phyloP scores from a whole-genome alignment of 2,888 invertebrate genomes.

The Coremacera marginata region DNA sequence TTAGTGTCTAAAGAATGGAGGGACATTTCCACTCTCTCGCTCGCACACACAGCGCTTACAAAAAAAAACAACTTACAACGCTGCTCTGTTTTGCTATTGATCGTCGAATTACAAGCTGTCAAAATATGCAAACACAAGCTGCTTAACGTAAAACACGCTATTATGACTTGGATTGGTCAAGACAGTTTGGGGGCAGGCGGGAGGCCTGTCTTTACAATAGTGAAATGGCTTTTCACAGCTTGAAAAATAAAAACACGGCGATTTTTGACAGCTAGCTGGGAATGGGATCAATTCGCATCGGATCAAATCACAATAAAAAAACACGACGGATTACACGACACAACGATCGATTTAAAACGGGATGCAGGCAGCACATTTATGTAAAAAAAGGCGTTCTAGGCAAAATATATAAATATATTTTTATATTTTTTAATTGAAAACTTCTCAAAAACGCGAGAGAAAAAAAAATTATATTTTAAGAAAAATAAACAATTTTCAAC shows the following conservation, averaged over 20 bases:
- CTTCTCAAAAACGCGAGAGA: conserved; percentile 40
- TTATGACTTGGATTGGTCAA: background rate
- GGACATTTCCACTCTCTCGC: background rate
- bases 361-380: background rate
- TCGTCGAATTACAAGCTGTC: conserved; percentile 21
- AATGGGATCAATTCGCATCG: too few relatives aligned
- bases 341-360: background rate
- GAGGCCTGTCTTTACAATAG: too few relatives aligned
- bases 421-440: conserved; percentile 10
- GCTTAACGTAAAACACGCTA: background rate
- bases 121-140: conserved; percentile 8
- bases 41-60: background rate
- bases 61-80: background rate
- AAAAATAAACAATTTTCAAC: conserved; percentile 47
- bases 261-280: too few relatives aligned
- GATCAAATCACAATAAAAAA: background rate
- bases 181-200: too few relatives aligned
- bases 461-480: conserved; percentile 33
- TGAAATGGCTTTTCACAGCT: too few relatives aligned
- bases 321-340: background rate
- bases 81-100: background rate
- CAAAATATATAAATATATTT: conserved; percentile 1
- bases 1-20: too few relatives aligned
- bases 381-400: background rate
- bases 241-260: too few relatives aligned